Evolutionary conservation across 2,888 invertebrate species (phyloP).

Genomic region (Diadegma fenestrale): DNA sequence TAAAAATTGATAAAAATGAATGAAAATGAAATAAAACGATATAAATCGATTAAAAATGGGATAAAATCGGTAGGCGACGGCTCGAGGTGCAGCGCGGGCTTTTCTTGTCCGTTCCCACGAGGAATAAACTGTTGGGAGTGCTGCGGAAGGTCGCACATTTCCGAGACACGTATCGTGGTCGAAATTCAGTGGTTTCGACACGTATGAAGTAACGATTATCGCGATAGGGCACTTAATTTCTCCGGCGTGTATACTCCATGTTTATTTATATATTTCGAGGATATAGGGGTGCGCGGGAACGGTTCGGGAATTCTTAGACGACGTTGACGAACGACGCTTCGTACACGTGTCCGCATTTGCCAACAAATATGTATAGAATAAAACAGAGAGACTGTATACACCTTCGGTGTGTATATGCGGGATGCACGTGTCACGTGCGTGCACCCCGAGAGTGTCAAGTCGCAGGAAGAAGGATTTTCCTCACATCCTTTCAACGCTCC

Average conservation of each 20-base stretch:
- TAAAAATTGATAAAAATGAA: not conserved
- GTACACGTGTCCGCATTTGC: conserved; percentile 68
- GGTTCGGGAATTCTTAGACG: conserved; percentile 33
- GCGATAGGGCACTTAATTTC: not conserved
- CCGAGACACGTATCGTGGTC: conserved; percentile 29
- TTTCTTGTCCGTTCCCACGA: not conserved
- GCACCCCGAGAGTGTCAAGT: conserved; percentile 59
- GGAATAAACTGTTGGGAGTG: not conserved
- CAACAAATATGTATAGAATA: not conserved
- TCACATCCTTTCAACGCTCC: too few relatives aligned
- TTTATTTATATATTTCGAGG: conserved; percentile 50
- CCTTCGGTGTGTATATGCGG: conserved; percentile 51
- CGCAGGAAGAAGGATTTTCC: too few relatives aligned
- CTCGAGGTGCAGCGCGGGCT: not conserved
- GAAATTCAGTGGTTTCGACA: conserved; percentile 56
- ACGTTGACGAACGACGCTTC: conserved; percentile 64
- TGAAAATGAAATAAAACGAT: not conserved
- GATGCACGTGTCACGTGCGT: conserved; percentile 73
- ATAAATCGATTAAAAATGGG: too few relatives aligned
- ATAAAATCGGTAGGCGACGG: not conserved
- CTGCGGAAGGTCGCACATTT: conserved; percentile 48
- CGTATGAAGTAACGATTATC: conserved; percentile 41
- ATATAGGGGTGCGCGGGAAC: conserved; percentile 8
- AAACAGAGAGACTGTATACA: not conserved
- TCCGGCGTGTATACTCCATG: not conserved